These are phyloP conservation scores for Cyanoliseus patagonus DNA, from an alignment of 2,113 vertebrate species.

Conservation along the genomic window DNA sequence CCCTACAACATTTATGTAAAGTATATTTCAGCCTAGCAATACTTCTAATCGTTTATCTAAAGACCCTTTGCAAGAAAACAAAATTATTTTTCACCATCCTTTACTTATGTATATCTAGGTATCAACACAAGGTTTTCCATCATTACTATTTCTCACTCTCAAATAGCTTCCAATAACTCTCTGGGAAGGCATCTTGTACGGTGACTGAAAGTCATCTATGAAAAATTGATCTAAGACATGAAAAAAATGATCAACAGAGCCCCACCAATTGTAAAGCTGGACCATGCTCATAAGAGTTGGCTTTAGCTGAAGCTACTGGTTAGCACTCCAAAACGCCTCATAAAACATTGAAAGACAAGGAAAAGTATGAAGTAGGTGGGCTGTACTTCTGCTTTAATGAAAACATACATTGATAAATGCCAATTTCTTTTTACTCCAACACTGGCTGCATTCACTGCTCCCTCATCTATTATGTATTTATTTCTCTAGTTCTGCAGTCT, in stretches of 20 bases:
- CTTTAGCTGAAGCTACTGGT: background rate
- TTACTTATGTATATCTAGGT: background rate
- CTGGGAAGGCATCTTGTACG: background rate
- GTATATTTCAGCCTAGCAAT: background rate
- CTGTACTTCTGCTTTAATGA: background rate
- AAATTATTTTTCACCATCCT: background rate
- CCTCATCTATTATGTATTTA: background rate
- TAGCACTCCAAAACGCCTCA: background rate
- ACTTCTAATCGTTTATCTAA: background rate
- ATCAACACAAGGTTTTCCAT: background rate
- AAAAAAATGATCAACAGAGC: background rate
- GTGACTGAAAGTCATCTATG: background rate
- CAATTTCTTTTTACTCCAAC: background rate
- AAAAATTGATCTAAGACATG: background rate
- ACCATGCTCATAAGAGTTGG: background rate
- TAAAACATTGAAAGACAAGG: background rate
- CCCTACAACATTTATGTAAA: background rate
- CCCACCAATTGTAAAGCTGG: accelerated
- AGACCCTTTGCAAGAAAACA: background rate
- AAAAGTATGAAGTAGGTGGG: background rate
- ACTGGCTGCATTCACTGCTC: background rate
- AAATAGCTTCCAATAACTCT: background rate
- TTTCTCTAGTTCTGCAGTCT: background rate
- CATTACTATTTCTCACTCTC: background rate
- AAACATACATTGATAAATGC: background rate